A percentile compares a stretch with the other conserved stretches of the same genome.
These are phyloP conservation scores for Drosophila infuscata DNA, from an alignment of 2,888 invertebrate species.

Conservation along the genomic window DNA sequence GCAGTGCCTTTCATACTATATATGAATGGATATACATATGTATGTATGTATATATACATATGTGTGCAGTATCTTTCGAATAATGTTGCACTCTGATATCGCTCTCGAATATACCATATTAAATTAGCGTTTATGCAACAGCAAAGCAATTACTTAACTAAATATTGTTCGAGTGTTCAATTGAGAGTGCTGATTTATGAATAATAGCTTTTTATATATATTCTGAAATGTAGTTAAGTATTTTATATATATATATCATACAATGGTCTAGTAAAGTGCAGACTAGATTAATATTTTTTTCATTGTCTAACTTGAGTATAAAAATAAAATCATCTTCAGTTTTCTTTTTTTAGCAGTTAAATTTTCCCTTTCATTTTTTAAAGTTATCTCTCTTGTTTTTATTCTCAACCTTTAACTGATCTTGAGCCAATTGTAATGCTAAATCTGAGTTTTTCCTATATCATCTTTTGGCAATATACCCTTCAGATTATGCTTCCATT, in stretches of 20 bases:
- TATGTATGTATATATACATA: neutral
- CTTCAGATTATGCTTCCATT: neutral
- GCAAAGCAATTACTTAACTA: slow-evolving; percentile 8
- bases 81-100: slow-evolving; percentile 7
- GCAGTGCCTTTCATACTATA: slow-evolving; percentile 19
- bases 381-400: neutral
- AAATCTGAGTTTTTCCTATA: neutral
- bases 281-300: too few species aligned
- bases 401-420: neutral
- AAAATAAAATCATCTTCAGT: neutral
- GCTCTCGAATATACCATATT: slow-evolving; percentile 11
- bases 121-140: neutral
- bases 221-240: neutral
- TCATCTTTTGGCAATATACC: neutral
- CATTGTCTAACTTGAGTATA: too few species aligned
- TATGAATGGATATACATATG: neutral
- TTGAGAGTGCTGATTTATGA: neutral
- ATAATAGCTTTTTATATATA: neutral
- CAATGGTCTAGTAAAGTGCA: too few species aligned
- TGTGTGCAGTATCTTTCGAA: slow-evolving; percentile 3
- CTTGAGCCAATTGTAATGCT: neutral
- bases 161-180: neutral
- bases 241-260: neutral
- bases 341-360: too few species aligned
- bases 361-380: too few species aligned